Evolutionary conservation across 1,140 invertebrate genomes (phyloP), one percentile per base, ranked within the genome.

Genomic region (Drosophila sturtevanti): DNA sequence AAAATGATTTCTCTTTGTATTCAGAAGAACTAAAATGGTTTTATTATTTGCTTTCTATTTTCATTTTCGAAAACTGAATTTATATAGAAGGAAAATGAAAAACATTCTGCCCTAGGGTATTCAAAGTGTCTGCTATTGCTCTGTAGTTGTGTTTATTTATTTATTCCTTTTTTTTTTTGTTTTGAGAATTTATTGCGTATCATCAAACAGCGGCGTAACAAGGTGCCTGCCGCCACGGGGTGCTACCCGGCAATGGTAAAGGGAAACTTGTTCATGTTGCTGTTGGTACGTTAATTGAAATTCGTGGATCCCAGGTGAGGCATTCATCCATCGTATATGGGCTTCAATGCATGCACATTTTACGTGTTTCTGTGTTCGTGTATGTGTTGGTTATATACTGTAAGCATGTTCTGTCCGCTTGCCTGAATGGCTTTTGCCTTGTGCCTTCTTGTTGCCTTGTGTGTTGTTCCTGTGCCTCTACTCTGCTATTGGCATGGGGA

Each of bases 211-310:
- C 56, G 59, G 56, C 54, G 52, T 51, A 34, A 41, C 56, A 59
- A 68, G 35, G 44, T 63, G 66, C 56, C 41, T 21, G 62, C 9
- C 16, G 22, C 38, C 27, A 7, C 59, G 6, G 48, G 21, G 61
- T 44, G 65, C 64, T 68, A 76, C 58, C 64, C 72, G 67, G 66
- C 63, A 38, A 31, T 61, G 63, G 69, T 66, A 54, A 24, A 59
- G 65, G 54, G 66, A 65, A 82, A 58, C 78, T 75, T 65, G 71
- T 63, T 73, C 85, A 63, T 84, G 84, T 62, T 74, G 84, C 79
- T 66, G 84, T 62, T 74, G 84, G 84, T 66, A 89, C 80, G 77
- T 89, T 89, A 89, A 89, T 89, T 89, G 84, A 89, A 89, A 89
- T 89, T 89, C 84, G 84, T 84, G 69, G 73, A 58, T 72, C 69